phyloP scores from a whole-genome alignment of 1,140 invertebrate species.

The Helicorthomorpha holstii region DNA sequence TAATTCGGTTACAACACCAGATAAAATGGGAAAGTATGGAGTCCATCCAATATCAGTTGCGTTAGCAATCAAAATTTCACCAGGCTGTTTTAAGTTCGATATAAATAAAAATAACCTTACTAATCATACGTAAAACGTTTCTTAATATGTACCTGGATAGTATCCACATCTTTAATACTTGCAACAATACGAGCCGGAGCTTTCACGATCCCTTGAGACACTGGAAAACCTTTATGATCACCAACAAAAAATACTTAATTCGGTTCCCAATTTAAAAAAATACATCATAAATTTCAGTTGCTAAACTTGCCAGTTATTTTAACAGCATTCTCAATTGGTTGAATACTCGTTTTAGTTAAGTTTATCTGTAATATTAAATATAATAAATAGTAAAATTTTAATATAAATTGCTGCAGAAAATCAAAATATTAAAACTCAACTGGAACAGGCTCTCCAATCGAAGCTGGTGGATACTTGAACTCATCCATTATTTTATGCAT shows the following conservation, averaged over 20 bases:
- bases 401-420: too few relatives aligned
- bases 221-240: constrained; percentile 40
- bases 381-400: too few relatives aligned
- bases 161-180: constrained; percentile 24
- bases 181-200: constrained; percentile 49
- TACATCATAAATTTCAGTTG: too few relatives aligned
- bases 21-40: constrained; percentile 63
- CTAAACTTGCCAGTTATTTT: too few relatives aligned
- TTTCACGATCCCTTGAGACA: constrained; percentile 43
- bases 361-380: too few relatives aligned
- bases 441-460: constrained; percentile 32
- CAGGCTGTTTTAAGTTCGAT: constrained; percentile 26
- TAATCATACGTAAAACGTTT: too few relatives aligned
- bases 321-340: too few relatives aligned
- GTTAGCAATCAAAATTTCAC: constrained; percentile 60
- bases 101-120: too few relatives aligned
- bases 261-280: too few relatives aligned
- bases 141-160: constrained; percentile 28
- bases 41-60: constrained; percentile 77
- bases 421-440: constrained; percentile 8
- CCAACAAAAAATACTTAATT: too few relatives aligned
- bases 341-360: too few relatives aligned
- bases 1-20: constrained; percentile 64
- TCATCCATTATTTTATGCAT: constrained; percentile 29
- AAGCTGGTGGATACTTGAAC: constrained; percentile 43